phyloP scores from a whole-genome alignment of 2,797 vertebrate genomes.

The Schizopygopsis pylzovi region DNA sequence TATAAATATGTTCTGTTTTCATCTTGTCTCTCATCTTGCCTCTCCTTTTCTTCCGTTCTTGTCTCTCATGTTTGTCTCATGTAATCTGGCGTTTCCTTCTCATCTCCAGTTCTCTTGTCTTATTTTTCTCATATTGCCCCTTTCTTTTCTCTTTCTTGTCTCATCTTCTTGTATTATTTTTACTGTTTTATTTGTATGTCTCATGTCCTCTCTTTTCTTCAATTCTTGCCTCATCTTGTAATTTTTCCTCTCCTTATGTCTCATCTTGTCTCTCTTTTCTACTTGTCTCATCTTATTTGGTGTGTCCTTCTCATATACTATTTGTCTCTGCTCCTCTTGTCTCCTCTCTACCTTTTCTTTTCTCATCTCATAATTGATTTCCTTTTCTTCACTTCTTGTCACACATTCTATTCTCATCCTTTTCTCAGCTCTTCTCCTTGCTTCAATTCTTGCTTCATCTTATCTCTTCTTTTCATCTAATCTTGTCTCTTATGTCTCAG shows the following conservation, averaged over 20 bases:
- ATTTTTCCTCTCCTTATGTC: background rate
- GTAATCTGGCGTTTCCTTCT: background rate
- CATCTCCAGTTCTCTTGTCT: background rate
- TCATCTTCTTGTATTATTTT: background rate
- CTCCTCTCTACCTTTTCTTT: background rate
- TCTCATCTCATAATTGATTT: background rate
- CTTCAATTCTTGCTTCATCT: background rate
- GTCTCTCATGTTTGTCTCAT: background rate
- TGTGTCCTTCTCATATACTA: background rate
- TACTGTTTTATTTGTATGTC: background rate
- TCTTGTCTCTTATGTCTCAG: background rate
- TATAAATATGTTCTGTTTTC: background rate
- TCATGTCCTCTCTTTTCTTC: background rate
- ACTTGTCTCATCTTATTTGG: background rate
- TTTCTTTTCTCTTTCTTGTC: background rate
- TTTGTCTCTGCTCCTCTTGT: background rate
- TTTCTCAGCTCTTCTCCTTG: background rate
- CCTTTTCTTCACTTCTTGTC: background rate
- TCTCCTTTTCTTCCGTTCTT: background rate
- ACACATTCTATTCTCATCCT: background rate
- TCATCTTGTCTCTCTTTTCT: background rate
- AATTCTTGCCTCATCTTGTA: background rate
- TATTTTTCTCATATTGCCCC: background rate
- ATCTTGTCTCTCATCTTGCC: background rate
- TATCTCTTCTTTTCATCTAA: background rate